A percentile compares a stretch with the other conserved stretches of the same genome.
Evolutionary conservation across 2,797 vertebrate genomes (phyloP).

Genomic region (Pipistrellus kuhlii): DNA sequence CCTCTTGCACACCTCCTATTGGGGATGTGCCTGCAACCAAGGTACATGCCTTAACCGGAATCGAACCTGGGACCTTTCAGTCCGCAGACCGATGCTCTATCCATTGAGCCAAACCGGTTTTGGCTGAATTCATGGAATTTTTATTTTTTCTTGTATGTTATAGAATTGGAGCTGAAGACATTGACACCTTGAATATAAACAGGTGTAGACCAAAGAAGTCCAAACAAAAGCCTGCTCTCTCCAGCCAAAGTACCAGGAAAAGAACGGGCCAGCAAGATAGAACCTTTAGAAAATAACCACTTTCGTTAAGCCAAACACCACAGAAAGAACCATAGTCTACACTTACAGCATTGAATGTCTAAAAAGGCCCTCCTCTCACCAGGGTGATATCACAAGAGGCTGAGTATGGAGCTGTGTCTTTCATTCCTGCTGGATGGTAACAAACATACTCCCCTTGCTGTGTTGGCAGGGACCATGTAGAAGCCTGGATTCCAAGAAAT

Average conservation of each 20-base stretch:
- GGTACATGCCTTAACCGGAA: too few species aligned
- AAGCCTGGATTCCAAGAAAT: neutral
- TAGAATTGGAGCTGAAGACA: conserved; percentile 19
- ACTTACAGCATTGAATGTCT: neutral
- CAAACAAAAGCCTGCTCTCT: conserved; percentile 30
- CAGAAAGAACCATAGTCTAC: neutral
- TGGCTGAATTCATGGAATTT: neutral
- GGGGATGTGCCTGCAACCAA: too few species aligned
- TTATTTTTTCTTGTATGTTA: neutral
- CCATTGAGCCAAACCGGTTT: too few species aligned
- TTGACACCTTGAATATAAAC: neutral
- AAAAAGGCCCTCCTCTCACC: neutral
- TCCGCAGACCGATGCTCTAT: too few species aligned
- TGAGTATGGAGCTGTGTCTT: neutral
- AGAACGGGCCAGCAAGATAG: neutral
- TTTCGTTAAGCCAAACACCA: neutral
- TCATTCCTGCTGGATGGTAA: neutral
- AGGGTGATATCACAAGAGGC: neutral
- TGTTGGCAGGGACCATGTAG: neutral
- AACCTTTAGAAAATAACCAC: conserved; percentile 57
- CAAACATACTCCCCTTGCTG: neutral
- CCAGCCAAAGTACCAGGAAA: conserved; percentile 39
- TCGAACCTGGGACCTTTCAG: too few species aligned
- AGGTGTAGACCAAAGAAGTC: neutral
- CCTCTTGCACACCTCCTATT: too few species aligned